Base-by-base conservation (phyloP, 2,797 vertebrate species). In the Propithecus deckenii region DNA sequence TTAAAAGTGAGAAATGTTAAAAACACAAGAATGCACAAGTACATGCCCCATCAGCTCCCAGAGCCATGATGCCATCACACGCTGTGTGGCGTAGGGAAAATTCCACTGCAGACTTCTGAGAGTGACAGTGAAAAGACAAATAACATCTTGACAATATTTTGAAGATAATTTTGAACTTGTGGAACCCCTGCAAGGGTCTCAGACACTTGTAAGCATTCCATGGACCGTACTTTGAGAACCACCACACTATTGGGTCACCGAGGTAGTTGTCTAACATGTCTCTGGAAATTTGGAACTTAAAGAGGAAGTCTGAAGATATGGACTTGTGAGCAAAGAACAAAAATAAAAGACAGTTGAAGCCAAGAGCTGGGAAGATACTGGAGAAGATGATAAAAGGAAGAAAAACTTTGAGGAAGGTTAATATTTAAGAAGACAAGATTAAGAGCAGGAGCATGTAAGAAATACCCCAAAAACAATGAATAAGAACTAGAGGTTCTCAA, bases 51-150 rank as follows among this genome's bases (percentile, higher is more conserved):
- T 17, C 86, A 11, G 57, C 76, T 11, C 0, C 22, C 35, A 32
- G 78, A 46, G n/a, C 35, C 35, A 20, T 17, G 48, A 41, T 7
- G 15, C 30, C 6, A 10, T 7, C 43, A 85, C 20, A 35, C 3
- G 2, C 11, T 8, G 8, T 18, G 4, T 0, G 22, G 52, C 15
- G 30, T 17, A 74, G 13, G 18, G 59, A 76, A 84, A 79, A 18
- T 32, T 2, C 32, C 65, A 23, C 18, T 0, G 18, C 5, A n/a
- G 1, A 0, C 10, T 23, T 7, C 0, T 11, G 25, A 28, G 22
- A 25, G 14, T 1, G 32, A 35, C 7, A 32, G 18, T 15, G 11
- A 32, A 55, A 61, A 46, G 79, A 23, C 50, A 57, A 32, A 20
- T n/a, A 3, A 55, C 13, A 91, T 8, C 2, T 12, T 4, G 8